Evolutionary conservation across 2,113 vertebrate genomes (phyloP).

Genomic region (Panthera tigris): DNA sequence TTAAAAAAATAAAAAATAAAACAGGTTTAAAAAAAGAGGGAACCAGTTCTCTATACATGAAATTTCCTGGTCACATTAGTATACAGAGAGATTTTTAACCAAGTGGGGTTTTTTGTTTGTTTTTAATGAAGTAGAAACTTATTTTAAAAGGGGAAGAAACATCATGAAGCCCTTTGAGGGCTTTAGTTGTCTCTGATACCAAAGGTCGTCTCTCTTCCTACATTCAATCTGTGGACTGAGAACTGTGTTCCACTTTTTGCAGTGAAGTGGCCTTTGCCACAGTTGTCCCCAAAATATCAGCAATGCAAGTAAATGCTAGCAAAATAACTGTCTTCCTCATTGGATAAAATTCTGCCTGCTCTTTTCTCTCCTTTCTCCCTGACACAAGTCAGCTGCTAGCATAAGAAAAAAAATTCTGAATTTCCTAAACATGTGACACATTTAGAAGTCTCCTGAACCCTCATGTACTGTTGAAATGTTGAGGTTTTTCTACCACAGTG

Average conservation of each 20-base stretch:
- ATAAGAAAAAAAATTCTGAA: neutral
- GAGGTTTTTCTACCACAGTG: neutral
- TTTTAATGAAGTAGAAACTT: conserved; percentile 2
- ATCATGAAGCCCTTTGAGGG: neutral
- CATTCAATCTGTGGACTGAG: neutral
- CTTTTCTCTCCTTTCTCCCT: neutral
- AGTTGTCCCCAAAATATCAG: conserved; percentile 14
- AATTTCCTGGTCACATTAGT: neutral
- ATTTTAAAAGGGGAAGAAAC: conserved; percentile 55
- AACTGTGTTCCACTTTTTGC: neutral
- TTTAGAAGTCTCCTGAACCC: neutral
- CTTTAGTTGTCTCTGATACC: neutral
- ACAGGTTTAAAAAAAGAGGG: neutral
- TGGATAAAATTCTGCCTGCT: neutral
- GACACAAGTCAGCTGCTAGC: neutral
- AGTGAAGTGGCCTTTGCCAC: neutral
- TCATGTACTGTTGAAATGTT: neutral
- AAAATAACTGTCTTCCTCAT: neutral
- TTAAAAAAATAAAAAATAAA: too few relatives aligned
- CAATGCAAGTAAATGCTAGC: neutral
- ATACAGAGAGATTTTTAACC: neutral
- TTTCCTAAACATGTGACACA: conserved; percentile 22
- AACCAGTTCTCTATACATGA: neutral
- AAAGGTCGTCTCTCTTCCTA: conserved; percentile 33
- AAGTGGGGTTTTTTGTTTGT: neutral